Conservation (phyloP, 92 coral and sea anemone genomes). For the Palythoa caribaeorum region DNA sequence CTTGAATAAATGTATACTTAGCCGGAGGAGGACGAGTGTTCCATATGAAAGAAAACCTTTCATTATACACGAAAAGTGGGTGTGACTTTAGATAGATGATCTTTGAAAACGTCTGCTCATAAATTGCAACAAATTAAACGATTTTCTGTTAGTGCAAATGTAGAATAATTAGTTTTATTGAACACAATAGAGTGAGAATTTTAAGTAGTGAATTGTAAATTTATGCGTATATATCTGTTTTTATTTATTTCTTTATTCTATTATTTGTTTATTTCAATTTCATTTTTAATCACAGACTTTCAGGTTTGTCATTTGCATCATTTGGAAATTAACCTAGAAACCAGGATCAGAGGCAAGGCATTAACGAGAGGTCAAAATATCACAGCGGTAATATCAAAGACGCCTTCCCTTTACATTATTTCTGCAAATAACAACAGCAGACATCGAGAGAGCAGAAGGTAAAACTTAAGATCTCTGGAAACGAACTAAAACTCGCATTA, state of each 20-base stretch:
- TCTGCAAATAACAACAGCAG: neutral
- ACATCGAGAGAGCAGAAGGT: neutral
- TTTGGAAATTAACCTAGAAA: neutral
- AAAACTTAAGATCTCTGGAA: neutral
- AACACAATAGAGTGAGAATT: neutral
- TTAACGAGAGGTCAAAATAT: neutral
- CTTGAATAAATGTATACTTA: neutral
- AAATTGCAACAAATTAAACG: neutral
- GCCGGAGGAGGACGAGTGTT: neutral
- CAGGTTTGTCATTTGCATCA: neutral
- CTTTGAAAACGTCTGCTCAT: neutral
- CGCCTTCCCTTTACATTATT: neutral
- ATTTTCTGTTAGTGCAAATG: neutral
- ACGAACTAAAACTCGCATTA: neutral
- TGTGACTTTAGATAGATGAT: neutral
- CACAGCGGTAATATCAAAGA: neutral
- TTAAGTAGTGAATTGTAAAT: constrained; percentile 5
- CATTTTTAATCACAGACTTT: neutral
- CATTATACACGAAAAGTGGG: neutral
- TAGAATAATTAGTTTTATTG: neutral
- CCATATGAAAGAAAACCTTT: neutral
- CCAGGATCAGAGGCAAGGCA: neutral
- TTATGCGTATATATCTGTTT: neutral
- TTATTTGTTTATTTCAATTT: neutral
- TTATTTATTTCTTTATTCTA: neutral